Percentiles rank a stretch among this genome's conserved stretches.
Evolutionary conservation across 2,797 vertebrate species (phyloP).

Genomic region (Cheirogaleus major): DNA sequence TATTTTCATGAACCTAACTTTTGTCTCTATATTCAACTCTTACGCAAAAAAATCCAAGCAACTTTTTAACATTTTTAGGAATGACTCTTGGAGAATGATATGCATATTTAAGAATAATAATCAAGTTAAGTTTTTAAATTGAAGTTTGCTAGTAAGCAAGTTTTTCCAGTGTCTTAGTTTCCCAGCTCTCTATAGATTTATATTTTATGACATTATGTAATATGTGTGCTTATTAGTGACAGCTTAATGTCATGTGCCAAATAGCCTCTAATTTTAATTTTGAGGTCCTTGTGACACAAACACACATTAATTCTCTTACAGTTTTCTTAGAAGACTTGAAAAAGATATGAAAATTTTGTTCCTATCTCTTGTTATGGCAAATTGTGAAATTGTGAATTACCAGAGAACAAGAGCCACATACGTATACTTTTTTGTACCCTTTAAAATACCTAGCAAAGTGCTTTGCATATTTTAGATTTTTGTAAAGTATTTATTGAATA

Average conservation of each 20-base stretch:
- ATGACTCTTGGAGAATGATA: not conserved
- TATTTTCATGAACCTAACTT: not conserved
- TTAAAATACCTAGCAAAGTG: not conserved
- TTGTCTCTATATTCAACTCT: not conserved
- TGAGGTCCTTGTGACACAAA: not conserved
- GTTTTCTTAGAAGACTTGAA: not conserved
- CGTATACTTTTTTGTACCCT: not conserved
- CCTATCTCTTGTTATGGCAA: not conserved
- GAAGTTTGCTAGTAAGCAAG: not conserved
- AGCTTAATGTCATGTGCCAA: not conserved
- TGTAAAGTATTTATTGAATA: not conserved
- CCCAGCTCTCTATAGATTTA: not conserved
- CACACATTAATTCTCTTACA: not conserved
- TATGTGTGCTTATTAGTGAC: not conserved
- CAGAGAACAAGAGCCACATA: not conserved
- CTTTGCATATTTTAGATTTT: not conserved
- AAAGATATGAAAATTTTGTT: slow-evolving; percentile 10
- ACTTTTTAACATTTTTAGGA: not conserved
- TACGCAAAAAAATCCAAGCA: not conserved
- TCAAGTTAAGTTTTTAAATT: not conserved
- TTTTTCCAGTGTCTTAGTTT: not conserved
- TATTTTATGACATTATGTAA: not conserved
- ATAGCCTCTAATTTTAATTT: slow-evolving; percentile 11
- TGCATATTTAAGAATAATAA: not conserved
- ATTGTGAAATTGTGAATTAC: not conserved